Conservation (phyloP, 2,888 invertebrate genomes). For the Metellina segmentata region DNA sequence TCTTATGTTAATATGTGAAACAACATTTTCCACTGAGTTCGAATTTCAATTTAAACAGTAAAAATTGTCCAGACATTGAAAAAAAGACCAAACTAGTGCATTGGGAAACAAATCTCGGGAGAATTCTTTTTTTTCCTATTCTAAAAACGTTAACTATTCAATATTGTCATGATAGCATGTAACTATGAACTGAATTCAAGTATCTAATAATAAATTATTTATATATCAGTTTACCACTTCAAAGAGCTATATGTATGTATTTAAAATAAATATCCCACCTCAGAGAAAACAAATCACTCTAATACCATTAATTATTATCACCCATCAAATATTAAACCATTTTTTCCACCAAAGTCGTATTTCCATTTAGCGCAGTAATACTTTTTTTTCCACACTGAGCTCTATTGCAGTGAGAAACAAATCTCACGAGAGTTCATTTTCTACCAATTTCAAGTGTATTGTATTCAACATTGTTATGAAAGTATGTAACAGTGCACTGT, state of each 20-base stretch:
- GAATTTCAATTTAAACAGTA: neutral
- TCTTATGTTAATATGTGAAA: neutral
- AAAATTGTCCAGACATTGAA: neutral
- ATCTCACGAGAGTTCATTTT: neutral
- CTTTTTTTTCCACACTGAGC: too few species aligned
- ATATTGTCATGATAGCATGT: too few species aligned
- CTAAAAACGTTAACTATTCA: too few species aligned
- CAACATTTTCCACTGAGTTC: neutral
- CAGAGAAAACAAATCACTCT: neutral
- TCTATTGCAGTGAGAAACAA: neutral
- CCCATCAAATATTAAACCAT: neutral
- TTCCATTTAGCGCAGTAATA: neutral
- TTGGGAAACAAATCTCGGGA: too few species aligned
- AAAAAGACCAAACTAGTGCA: neutral
- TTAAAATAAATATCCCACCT: neutral
- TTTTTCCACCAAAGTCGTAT: neutral
- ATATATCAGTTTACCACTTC: too few species aligned
- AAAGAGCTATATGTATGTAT: too few species aligned
- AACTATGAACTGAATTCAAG: too few species aligned
- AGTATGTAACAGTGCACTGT: too few species aligned
- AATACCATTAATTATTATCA: neutral
- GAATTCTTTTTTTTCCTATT: too few species aligned
- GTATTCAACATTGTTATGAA: too few species aligned
- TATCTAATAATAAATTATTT: too few species aligned
- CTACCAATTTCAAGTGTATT: neutral